Conservation (phyloP, 2,113 vertebrate genomes). For the Indicator maculatus region DNA sequence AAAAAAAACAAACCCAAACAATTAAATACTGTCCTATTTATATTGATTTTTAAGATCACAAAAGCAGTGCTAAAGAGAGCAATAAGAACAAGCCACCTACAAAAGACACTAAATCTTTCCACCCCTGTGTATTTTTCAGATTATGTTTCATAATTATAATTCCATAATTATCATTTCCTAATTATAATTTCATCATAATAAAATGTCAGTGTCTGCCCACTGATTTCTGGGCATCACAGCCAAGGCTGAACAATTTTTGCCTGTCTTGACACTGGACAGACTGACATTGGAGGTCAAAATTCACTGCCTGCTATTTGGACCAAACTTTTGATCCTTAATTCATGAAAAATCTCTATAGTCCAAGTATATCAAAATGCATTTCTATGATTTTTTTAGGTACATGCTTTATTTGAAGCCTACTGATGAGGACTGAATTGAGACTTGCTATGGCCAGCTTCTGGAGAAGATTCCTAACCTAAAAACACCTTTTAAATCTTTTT, state of each 20-base stretch:
- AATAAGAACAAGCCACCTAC: not conserved
- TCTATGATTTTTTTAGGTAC: not conserved
- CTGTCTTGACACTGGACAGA: not conserved
- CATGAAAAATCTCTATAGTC: not conserved
- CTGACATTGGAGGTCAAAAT: not conserved
- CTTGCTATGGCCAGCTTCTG: not conserved
- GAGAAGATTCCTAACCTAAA: not conserved
- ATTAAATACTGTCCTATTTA: not conserved
- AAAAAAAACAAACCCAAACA: not conserved
- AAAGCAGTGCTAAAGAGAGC: not conserved
- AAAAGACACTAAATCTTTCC: not conserved
- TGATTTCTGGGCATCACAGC: not conserved
- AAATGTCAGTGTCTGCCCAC: not conserved
- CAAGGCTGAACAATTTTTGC: not conserved
- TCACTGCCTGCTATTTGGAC: not conserved
- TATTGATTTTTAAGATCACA: not conserved
- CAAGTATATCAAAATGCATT: not conserved
- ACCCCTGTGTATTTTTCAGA: not conserved
- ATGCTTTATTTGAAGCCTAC: not conserved
- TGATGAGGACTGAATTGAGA: not conserved
- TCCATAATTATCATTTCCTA: no score
- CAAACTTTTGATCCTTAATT: not conserved
- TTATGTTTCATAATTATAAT: not conserved
- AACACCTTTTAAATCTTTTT: not conserved
- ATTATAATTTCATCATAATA: not conserved